Percentiles rank a stretch among this genome's conserved stretches.
Evolutionary conservation across 2,888 invertebrate genomes (phyloP).

Genomic region (Nomada lathburiana): DNA sequence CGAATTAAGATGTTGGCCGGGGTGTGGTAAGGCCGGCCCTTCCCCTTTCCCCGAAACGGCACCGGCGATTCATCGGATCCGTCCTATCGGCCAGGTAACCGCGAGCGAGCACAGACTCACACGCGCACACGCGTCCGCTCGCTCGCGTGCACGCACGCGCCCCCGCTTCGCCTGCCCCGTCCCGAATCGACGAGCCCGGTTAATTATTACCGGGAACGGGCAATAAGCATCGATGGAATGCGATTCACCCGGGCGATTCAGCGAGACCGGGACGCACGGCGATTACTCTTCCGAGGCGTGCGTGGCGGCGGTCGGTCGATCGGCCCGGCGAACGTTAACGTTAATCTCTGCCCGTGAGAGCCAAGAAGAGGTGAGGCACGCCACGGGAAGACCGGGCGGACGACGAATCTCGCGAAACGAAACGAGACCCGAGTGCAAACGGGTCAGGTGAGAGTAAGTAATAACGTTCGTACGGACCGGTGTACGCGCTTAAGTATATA

Average conservation of each 20-base stretch:
- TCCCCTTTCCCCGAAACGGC: constrained; percentile 69
- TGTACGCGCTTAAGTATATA: constrained; percentile 59
- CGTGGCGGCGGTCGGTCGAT: constrained; percentile 25
- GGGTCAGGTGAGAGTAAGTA: constrained; percentile 42
- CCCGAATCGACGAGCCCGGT: constrained; percentile 77
- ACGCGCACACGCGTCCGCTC: constrained; percentile 8
- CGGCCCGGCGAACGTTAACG: background rate
- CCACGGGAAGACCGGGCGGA: background rate
- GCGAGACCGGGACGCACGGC: constrained; percentile 75
- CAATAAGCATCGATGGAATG: constrained; percentile 78
- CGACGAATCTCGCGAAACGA: background rate
- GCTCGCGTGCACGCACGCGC: constrained; percentile 33
- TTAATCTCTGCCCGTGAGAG: too few species aligned
- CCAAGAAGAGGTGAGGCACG: too few species aligned
- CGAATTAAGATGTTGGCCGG: constrained; percentile 80
- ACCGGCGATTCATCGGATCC: constrained; percentile 50
- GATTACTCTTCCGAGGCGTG: constrained; percentile 56
- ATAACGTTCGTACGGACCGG: constrained; percentile 39
- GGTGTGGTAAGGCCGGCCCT: constrained; percentile 54
- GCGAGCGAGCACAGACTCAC: background rate
- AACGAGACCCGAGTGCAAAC: constrained; percentile 14
- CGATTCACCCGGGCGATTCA: constrained; percentile 72
- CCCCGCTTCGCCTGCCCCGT: constrained; percentile 52
- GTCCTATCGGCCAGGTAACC: constrained; percentile 47
- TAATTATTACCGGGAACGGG: constrained; percentile 60